Evolutionary conservation across 2,888 invertebrate species (phyloP).

Genomic region (Alviniconcha strummeri): DNA sequence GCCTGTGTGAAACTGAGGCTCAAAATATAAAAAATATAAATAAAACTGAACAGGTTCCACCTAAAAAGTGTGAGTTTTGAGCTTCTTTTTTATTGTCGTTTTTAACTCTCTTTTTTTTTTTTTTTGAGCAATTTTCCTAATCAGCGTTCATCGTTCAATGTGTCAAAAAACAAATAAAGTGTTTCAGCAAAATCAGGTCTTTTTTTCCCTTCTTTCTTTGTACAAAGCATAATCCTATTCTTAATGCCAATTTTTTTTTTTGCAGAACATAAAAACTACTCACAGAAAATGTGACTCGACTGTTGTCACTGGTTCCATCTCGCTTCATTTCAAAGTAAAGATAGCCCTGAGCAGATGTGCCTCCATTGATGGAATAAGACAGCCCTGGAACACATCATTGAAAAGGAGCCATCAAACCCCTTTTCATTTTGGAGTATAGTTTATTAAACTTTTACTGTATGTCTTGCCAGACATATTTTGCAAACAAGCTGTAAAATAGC

Average conservation of each 20-base stretch:
- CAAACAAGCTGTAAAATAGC: no score
- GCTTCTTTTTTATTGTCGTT: background rate
- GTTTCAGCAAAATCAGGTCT: background rate
- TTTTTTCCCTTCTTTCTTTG: background rate
- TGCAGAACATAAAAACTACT: background rate
- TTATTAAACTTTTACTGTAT: no score
- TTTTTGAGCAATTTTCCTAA: background rate
- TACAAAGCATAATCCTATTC: background rate
- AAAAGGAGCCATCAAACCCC: no score
- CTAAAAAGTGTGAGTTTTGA: background rate
- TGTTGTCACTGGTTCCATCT: background rate
- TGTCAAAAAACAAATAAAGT: background rate
- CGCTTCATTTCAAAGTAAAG: conserved; percentile 30
- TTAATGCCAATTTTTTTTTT: background rate
- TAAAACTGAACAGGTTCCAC: no score
- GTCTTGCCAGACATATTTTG: no score
- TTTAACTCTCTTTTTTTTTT: background rate
- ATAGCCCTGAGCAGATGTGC: conserved; percentile 6
- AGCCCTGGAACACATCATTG: conserved; percentile 11
- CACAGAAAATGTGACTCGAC: conserved; percentile 25
- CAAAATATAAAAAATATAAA: no score
- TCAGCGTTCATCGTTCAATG: background rate
- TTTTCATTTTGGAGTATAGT: no score
- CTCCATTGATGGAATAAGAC: background rate
- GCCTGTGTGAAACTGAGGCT: no score